Evolutionary conservation across 2,113 vertebrate genomes (phyloP), one percentile per base, ranked within the genome.

Genomic region (Chaetops frenatus): DNA sequence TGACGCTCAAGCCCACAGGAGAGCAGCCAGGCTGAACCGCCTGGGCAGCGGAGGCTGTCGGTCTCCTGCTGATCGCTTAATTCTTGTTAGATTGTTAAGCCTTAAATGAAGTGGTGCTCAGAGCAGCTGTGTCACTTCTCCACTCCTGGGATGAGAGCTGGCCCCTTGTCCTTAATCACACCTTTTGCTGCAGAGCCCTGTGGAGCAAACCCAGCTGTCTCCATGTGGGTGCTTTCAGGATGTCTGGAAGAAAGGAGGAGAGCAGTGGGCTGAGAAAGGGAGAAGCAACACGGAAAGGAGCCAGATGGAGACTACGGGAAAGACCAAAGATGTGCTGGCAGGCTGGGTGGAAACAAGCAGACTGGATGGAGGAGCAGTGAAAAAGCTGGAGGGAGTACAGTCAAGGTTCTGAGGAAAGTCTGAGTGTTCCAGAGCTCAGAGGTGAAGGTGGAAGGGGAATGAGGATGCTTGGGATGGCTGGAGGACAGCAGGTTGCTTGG

Each of bases 291-390:
- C 0, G 19, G 72, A 85, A 86, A 94, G 67, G 50, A 90, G 77
- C 66, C 94, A 95, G 94, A 95, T 87, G 95, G 96, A 95, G 79
- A 90, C 56, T 4, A 90, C 0, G 1, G 79, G 74, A 56, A 91
- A 94, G 84, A 82, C 57, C 0, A 2, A 96, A 94, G 94, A 95
- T 81, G 92, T 94, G 91, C 93, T 95, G 89, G 94, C 94, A 91
- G 56, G 73, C 74, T 79, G 74, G 86, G 60, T 69, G 79, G 95
- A 91, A 94, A 94, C 61, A 65, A 92, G 84, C 84, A 95, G 94
- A 91, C 91, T 86, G 89, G 90, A 66, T 91, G 78, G 50, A 87
- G 54, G 65, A 86, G 62, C 1, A 13, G 84, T 67, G 58, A 80
- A 72, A 95, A 95, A 73, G 66, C 78, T 91, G 94, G 74, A 85